These are phyloP conservation scores for Vesta saturnalis DNA, from an alignment of 2,888 invertebrate species.

Conservation along the genomic window DNA sequence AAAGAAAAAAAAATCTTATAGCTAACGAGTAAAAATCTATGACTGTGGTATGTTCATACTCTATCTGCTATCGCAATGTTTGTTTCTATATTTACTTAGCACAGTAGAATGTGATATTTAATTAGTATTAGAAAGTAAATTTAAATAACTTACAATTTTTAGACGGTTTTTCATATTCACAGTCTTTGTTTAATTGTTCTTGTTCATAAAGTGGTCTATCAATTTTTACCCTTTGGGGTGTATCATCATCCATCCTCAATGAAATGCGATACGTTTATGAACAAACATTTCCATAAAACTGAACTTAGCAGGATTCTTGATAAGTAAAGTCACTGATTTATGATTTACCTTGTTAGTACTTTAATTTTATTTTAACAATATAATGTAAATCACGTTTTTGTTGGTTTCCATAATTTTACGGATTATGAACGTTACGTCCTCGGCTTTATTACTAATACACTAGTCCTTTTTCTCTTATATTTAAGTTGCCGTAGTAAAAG, in stretches of 20 bases:
- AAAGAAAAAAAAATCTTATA: too few species aligned
- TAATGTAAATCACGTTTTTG: not conserved
- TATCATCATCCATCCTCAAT: constrained; percentile 22
- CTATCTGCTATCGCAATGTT: not conserved
- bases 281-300: not conserved
- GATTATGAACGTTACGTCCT: not conserved
- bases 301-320: not conserved
- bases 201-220: constrained; percentile 65
- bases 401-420: not conserved
- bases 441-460: not conserved
- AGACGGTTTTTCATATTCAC: constrained; percentile 62
- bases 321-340: too few species aligned
- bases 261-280: not conserved
- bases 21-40: too few species aligned
- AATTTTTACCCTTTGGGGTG: constrained; percentile 52
- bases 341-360: too few species aligned
- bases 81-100: too few species aligned
- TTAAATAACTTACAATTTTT: constrained; percentile 58
- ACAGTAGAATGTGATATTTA: too few species aligned
- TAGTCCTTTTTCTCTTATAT: not conserved
- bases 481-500: too few species aligned
- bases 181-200: constrained; percentile 61
- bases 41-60: too few species aligned
- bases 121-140: too few species aligned
- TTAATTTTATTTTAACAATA: not conserved